phyloP scores from a whole-genome alignment of 2,113 vertebrate genomes.

The Lagenorhynchus albirostris region DNA sequence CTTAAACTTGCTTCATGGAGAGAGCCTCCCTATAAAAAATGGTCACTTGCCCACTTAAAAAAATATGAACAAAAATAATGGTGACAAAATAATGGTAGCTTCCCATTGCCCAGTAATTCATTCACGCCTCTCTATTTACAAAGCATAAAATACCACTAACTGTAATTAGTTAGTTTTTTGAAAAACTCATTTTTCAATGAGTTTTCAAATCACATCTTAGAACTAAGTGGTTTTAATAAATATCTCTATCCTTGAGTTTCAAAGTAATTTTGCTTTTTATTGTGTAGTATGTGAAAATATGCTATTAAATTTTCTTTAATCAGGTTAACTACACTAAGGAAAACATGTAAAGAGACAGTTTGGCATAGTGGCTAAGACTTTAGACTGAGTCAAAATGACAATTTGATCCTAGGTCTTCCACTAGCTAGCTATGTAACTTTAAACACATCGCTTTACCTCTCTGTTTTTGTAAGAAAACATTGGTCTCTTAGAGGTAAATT shows the following conservation, averaged over 20 bases:
- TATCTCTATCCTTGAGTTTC: neutral
- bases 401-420: neutral
- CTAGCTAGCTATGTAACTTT: neutral
- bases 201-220: neutral
- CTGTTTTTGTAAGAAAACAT: neutral
- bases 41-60: neutral
- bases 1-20: neutral
- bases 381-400: neutral
- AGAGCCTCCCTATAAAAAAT: neutral
- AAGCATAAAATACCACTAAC: neutral
- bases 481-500: neutral
- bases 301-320: neutral
- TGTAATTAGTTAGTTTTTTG: too few relatives aligned
- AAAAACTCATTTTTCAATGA: neutral
- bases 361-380: neutral
- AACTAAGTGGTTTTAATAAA: constrained; percentile 19
- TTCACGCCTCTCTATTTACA: neutral
- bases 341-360: neutral
- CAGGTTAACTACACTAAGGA: neutral
- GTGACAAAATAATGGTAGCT: neutral
- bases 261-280: neutral
- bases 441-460: neutral
- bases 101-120: neutral
- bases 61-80: neutral
- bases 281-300: neutral